Evolutionary conservation across 2,797 vertebrate species (phyloP).

Genomic region (Graptemys geographica): DNA sequence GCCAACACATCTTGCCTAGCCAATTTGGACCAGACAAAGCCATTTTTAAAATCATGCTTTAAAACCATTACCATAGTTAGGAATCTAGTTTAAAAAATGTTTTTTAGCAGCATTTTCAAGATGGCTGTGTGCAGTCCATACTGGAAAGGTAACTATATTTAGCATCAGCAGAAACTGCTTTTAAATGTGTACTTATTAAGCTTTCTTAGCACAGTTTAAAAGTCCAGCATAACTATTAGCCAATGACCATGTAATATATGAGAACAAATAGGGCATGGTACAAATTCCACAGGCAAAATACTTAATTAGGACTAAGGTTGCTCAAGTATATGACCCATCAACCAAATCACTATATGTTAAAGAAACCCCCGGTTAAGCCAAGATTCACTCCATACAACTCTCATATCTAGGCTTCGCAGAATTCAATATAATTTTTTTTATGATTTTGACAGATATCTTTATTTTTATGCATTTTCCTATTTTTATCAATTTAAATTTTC

Average conservation of each 20-base stretch:
- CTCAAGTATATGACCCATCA: neutral
- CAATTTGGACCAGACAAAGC: neutral
- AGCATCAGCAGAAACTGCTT: neutral
- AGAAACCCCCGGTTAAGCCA: neutral
- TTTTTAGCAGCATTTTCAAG: neutral
- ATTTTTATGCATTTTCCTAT: neutral
- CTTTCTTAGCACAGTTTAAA: rapidly evolving
- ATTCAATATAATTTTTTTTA: neutral
- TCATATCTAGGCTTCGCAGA: neutral
- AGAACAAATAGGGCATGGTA: neutral
- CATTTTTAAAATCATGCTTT: neutral
- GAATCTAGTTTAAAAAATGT: neutral
- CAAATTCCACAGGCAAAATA: neutral
- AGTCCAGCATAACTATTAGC: neutral
- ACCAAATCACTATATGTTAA: neutral
- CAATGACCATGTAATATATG: rapidly evolving
- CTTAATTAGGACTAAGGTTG: neutral
- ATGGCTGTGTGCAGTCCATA: rapidly evolving
- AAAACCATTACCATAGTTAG: neutral
- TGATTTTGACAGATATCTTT: neutral
- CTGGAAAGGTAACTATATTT: neutral
- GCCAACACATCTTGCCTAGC: neutral
- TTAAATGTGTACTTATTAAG: neutral
- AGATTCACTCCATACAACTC: rapidly evolving
- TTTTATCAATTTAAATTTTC: neutral